Conservation (phyloP, 2,888 invertebrate genomes). For the Callyntrura guangdongensis region DNA sequence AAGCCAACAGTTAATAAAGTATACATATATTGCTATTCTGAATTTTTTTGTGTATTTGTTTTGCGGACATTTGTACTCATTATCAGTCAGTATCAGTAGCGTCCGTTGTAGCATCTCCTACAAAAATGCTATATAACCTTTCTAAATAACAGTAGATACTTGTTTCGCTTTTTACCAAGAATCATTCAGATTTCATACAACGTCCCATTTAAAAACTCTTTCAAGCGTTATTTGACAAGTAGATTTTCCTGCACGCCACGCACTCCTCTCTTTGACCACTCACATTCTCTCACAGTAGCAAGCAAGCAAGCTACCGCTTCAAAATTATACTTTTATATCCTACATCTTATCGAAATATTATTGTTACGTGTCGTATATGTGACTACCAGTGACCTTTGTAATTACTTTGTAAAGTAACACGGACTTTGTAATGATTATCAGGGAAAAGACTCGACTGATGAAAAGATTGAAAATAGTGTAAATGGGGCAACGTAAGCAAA, state of each 20-base stretch:
- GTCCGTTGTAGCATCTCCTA: neutral
- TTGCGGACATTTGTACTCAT: neutral
- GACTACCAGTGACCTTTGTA: neutral
- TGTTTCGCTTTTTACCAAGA: constrained; percentile 18
- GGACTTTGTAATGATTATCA: too few species aligned
- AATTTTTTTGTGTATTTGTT: neutral
- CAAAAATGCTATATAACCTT: neutral
- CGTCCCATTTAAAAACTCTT: neutral
- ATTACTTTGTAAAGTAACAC: too few species aligned
- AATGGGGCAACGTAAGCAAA: neutral
- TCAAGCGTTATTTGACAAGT: neutral
- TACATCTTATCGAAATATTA: neutral
- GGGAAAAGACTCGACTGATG: neutral
- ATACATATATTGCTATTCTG: too few species aligned
- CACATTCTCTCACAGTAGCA: neutral
- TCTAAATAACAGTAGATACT: constrained; percentile 59
- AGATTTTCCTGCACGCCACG: constrained; percentile 2
- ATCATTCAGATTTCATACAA: constrained; percentile 8
- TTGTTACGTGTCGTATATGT: neutral
- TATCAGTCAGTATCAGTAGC: neutral
- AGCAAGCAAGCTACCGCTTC: too few species aligned
- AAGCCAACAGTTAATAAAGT: too few species aligned
- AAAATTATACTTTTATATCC: too few species aligned
- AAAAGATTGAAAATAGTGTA: neutral
- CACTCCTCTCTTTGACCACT: neutral